Evolutionary conservation across 2,113 vertebrate genomes (phyloP), one percentile per base, ranked within the genome.

Genomic region (Rhinolophus ferrumequinum): DNA sequence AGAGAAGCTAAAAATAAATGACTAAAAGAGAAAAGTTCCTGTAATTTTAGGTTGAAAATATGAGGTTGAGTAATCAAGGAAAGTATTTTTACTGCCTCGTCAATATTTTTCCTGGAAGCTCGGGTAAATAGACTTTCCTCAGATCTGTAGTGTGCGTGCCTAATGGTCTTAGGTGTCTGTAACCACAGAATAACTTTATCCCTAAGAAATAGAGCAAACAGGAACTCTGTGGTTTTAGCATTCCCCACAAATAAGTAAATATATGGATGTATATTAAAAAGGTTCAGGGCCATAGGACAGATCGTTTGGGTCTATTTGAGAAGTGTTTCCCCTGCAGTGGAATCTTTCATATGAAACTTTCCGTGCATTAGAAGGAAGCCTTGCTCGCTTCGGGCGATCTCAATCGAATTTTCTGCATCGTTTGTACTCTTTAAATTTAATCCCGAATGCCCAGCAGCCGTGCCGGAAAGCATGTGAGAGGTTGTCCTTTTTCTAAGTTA

Each of bases 41-140:
- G 98, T 98, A 99, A 99, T 99, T 99, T 99, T 98, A 98, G 97
- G 97, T 98, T 98, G 98, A 98, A 99, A 98, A 98, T 97, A 96
- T 66, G 82, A 98, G 98, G 97, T 96, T 98, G 98, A 99, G 98
- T 98, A 98, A 99, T 98, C 98, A 98, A 98, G 98, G 98, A 98
- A 99, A 99, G 98, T 99, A 99, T 99, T 99, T 99, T 99, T 98
- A 99, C 98, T 98, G 98, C 97, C 98, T 98, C 96, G 98, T 99
- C 99, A 99, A 99, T 99, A 98, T 99, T 99, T 99, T 99, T 98
- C 98, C 99, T 99, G 99, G 98, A 99, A 98, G 95, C 98, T 92
- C 86, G 30, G 87, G 98, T 98, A 98, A 98, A 98, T 96, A 98
- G 97, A 94, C 97, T 98, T 98, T 98, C 98, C 98, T 99, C 98